Evolutionary conservation across 2,888 invertebrate species (phyloP).

Genomic region (Tiliacea aurago): DNA sequence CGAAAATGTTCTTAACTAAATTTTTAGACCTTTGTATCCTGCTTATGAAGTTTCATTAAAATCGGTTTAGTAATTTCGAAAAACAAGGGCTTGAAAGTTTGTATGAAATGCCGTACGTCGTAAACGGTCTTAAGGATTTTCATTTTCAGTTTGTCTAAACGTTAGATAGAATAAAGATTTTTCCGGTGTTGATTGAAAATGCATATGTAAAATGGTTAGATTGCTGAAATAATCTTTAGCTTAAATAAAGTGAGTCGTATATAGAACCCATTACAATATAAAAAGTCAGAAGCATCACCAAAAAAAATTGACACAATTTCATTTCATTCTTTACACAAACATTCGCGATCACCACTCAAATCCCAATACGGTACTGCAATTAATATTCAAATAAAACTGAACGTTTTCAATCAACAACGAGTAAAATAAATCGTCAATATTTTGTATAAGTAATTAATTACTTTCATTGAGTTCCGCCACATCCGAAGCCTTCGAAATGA

Average conservation of each 20-base stretch:
- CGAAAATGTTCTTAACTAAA: too few species aligned
- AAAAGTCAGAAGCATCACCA: neutral
- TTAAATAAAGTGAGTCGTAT: too few species aligned
- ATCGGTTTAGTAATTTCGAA: too few species aligned
- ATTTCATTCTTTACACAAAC: neutral
- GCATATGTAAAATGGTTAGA: too few species aligned
- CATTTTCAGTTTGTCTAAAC: too few species aligned
- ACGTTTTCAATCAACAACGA: slow-evolving; percentile 16
- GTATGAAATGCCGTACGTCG: too few species aligned
- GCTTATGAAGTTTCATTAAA: too few species aligned
- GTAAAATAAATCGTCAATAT: slow-evolving; percentile 45
- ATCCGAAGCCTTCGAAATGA: slow-evolving; percentile 3
- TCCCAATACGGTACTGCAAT: slow-evolving; percentile 2
- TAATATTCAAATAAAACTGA: slow-evolving; percentile 29
- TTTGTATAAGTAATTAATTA: slow-evolving; percentile 39
- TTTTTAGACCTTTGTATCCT: too few species aligned
- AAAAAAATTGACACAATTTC: slow-evolving; percentile 2
- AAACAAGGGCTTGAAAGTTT: too few species aligned
- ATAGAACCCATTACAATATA: neutral
- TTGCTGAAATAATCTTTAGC: too few species aligned
- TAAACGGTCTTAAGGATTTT: too few species aligned
- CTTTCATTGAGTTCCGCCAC: slow-evolving; percentile 35
- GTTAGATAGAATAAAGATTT: too few species aligned
- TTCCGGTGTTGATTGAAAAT: neutral
- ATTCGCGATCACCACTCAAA: neutral